Evolutionary conservation across 2,113 vertebrate genomes (phyloP).

Genomic region (Alectura lathami): DNA sequence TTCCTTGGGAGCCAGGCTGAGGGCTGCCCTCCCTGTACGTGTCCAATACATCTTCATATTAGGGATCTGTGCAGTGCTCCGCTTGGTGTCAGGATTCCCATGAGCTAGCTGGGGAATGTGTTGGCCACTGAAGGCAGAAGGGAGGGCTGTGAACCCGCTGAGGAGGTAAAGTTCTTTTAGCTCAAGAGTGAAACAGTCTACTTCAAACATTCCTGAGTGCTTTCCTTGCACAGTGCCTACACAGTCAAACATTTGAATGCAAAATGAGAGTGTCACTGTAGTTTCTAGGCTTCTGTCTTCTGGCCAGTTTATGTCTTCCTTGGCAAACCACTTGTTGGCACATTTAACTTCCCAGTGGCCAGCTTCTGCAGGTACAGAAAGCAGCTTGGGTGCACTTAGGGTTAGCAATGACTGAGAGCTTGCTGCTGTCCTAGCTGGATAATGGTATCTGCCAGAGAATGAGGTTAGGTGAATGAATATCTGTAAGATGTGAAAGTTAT

Average conservation of each 20-base stretch:
- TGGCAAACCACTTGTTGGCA: not conserved
- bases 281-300: not conserved
- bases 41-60: not conserved
- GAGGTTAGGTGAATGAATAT: not conserved
- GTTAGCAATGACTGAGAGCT: not conserved
- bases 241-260: not conserved
- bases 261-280: not conserved
- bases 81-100: not conserved
- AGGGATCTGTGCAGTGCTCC: not conserved
- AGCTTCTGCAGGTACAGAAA: not conserved
- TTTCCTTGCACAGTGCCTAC: not conserved
- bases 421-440: not conserved
- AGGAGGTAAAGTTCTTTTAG: not conserved
- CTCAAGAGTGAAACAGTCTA: not conserved
- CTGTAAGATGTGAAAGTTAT: not conserved
- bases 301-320: not conserved
- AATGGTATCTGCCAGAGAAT: not conserved
- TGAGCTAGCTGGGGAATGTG: not conserved
- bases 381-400: accelerated
- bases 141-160: not conserved
- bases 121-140: not conserved
- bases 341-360: not conserved
- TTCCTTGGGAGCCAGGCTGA: not conserved
- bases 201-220: accelerated
- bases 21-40: not conserved